Base-by-base conservation (phyloP, 2,113 vertebrate species). In the Bagarius yarrelli region DNA sequence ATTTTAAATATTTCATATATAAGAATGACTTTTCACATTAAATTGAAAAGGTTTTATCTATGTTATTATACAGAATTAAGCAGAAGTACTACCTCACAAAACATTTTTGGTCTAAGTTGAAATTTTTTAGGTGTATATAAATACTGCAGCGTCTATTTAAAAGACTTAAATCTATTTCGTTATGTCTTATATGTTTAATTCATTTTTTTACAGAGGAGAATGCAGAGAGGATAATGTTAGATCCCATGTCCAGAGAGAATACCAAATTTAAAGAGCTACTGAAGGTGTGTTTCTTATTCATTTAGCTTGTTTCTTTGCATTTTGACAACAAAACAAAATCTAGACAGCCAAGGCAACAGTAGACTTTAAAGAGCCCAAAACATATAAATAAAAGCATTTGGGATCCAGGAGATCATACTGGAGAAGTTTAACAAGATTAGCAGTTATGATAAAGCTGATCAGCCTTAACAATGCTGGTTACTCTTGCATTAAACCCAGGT, bases 251-350 rank as follows among this genome's bases (percentile, higher is more conserved):
- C 0, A 93, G 94, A 87, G 96, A 97, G 3, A 94, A 95, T 76
- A 91, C 93, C 67, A 97, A 95, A 80, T 98, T 98, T 87, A 98
- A 96, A 93, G 97, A 99, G 36, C 93, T 99, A 21, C 90, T 96
- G 83, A 97, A 96, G 95, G 98, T 99, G 91, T 74, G 89, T 40
- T n/a, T 21, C 40, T 72, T 40, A 19, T 4, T 8, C 57, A 18
- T 5, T 53, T 32, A 56, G 27, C 40, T 14, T 23, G 15, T 59
- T 67, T 36, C 5, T 52, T 30, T n/a, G n/a, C 8, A 8, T 36
- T 40, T 25, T 71, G 2, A 16, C 8, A 32, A 70, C 5, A 25
- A 36, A 19, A 14, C 16, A 47, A 64, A 47, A 66, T 1, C 14
- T 61, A 16, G 3, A 19, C 2, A 60, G 5, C 5, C 14, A 34